These are phyloP conservation scores for Eretmochelys imbricata DNA, from an alignment of 2,113 vertebrate species.

Conservation along the genomic window DNA sequence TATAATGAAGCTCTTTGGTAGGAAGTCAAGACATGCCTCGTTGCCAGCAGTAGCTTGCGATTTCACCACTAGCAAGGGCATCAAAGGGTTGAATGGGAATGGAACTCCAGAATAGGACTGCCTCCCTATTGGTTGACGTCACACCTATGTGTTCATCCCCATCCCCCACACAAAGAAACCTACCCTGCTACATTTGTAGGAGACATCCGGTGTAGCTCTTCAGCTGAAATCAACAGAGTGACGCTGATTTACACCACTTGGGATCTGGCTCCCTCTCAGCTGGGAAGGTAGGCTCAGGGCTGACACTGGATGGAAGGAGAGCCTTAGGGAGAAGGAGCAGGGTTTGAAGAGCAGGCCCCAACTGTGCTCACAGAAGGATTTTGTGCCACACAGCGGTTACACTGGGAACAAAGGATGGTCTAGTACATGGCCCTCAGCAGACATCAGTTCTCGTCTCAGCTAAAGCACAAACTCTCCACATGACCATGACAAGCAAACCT, in stretches of 20 bases:
- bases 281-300: too few species aligned
- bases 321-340: not conserved
- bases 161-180: not conserved
- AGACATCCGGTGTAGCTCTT: not conserved
- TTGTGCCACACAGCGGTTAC: not conserved
- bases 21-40: not conserved
- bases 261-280: not conserved
- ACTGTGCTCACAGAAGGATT: not conserved
- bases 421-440: not conserved
- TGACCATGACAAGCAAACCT: not conserved
- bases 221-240: not conserved
- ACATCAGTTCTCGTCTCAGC: not conserved
- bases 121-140: not conserved
- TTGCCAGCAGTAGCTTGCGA: not conserved
- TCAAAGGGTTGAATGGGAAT: not conserved
- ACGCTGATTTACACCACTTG: not conserved
- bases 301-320: not conserved
- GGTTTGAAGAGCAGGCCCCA: not conserved
- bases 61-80: not conserved
- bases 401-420: not conserved
- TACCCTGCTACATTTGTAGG: not conserved
- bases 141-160: not conserved
- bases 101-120: not conserved
- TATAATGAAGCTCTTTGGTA: not conserved
- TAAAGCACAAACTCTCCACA: not conserved